Evolutionary conservation across 2,113 vertebrate species (phyloP).

Genomic region (Chroicocephalus ridibundus): DNA sequence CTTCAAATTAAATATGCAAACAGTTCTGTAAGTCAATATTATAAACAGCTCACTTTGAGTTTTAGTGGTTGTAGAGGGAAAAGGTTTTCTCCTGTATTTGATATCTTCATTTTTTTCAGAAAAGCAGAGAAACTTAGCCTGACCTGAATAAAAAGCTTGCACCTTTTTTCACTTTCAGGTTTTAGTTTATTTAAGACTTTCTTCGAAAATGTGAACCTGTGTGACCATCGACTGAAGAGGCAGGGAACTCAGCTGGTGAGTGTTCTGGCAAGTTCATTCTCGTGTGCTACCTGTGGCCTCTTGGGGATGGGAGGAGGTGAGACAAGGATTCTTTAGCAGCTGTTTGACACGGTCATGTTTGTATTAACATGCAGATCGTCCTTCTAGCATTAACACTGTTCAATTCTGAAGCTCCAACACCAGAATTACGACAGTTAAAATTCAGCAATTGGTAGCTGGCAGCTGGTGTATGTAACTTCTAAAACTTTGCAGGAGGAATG

Average conservation of each 20-base stretch:
- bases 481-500: neutral
- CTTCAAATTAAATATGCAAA: neutral
- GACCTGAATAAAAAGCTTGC: neutral
- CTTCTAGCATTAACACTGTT: neutral
- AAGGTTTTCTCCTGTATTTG: neutral
- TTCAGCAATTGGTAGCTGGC: neutral
- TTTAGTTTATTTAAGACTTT: slow-evolving; percentile 99
- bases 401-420: neutral
- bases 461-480: neutral
- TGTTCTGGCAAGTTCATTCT: neutral
- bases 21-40: neutral
- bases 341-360: neutral
- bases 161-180: slow-evolving; percentile 75
- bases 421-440: neutral
- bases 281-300: neutral
- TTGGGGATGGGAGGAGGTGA: neutral
- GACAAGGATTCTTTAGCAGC: neutral
- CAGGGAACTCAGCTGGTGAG: slow-evolving; percentile 97
- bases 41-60: neutral
- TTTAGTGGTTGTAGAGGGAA: neutral
- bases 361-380: neutral
- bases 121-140: neutral
- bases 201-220: slow-evolving; percentile 98
- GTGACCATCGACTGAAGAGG: slow-evolving; percentile 96
- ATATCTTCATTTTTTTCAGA: neutral